These are phyloP conservation scores for Cephus pulcher DNA, from an alignment of 2,888 invertebrate genomes.

Conservation along the genomic window DNA sequence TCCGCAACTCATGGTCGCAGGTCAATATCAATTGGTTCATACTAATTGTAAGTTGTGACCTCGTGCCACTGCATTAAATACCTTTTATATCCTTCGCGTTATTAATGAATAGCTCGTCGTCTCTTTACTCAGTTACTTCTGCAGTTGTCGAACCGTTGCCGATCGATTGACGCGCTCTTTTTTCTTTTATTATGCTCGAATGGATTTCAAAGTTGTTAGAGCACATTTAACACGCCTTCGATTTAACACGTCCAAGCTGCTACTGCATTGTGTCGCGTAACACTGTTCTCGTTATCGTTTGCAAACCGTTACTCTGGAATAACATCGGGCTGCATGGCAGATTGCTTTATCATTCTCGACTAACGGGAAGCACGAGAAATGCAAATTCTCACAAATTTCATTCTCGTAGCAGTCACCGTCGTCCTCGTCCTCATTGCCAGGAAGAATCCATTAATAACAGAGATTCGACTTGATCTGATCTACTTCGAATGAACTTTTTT, in stretches of 20 bases:
- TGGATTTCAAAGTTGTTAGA: neutral
- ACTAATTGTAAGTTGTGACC: no score
- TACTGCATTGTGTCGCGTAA: neutral
- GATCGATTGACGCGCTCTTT: neutral
- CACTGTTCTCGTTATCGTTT: neutral
- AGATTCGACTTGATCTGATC: neutral
- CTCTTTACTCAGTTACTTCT: neutral
- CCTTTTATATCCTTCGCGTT: neutral
- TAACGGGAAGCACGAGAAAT: neutral
- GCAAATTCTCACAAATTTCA: neutral
- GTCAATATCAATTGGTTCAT: no score
- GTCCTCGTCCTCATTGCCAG: neutral
- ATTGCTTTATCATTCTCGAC: neutral
- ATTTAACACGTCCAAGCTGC: neutral
- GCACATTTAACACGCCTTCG: neutral
- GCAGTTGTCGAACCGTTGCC: neutral
- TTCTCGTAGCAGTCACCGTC: neutral
- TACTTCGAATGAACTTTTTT: neutral
- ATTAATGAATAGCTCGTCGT: neutral
- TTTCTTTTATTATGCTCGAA: neutral
- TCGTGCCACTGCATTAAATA: neutral
- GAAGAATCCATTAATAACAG: neutral
- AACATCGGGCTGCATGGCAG: neutral
- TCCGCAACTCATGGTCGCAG: no score
- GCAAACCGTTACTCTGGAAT: neutral